phyloP scores from a whole-genome alignment of 2,797 vertebrate species.

The Xenops minutus region DNA sequence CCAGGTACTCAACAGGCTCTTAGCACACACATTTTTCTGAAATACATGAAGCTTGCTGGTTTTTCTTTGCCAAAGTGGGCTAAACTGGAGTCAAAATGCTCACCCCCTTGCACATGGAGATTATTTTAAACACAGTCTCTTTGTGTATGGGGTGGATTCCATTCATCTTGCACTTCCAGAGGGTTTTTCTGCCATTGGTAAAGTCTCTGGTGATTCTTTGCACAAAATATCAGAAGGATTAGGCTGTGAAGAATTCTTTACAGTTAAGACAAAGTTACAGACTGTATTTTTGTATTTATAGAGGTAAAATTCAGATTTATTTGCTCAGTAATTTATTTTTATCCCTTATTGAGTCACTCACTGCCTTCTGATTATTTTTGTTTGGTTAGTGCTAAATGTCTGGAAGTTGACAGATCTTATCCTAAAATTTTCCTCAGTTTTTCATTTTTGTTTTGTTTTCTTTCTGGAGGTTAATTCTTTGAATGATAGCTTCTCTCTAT shows the following conservation, averaged over 20 bases:
- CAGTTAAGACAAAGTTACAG: not conserved
- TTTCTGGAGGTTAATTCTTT: not conserved
- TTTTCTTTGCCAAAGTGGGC: not conserved
- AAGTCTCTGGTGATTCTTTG: not conserved
- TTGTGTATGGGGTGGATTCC: not conserved
- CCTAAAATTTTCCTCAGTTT: not conserved
- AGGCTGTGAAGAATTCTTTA: not conserved
- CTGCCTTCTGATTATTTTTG: not conserved
- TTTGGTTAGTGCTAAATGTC: not conserved
- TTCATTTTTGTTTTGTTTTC: not conserved
- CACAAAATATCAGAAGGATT: not conserved
- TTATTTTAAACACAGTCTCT: not conserved
- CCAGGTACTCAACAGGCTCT: conserved; percentile 77
- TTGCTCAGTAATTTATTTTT: not conserved
- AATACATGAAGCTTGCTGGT: fast-evolving
- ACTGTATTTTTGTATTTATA: not conserved
- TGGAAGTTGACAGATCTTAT: not conserved
- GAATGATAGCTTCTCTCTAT: not conserved
- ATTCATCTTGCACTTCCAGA: not conserved
- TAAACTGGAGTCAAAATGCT: not conserved
- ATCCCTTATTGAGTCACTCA: not conserved
- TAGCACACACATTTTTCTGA: not conserved
- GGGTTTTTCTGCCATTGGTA: not conserved
- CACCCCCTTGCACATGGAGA: not conserved
- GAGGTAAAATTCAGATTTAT: not conserved